phyloP scores from a whole-genome alignment of 2,113 vertebrate species.

The Panthera uncia region DNA sequence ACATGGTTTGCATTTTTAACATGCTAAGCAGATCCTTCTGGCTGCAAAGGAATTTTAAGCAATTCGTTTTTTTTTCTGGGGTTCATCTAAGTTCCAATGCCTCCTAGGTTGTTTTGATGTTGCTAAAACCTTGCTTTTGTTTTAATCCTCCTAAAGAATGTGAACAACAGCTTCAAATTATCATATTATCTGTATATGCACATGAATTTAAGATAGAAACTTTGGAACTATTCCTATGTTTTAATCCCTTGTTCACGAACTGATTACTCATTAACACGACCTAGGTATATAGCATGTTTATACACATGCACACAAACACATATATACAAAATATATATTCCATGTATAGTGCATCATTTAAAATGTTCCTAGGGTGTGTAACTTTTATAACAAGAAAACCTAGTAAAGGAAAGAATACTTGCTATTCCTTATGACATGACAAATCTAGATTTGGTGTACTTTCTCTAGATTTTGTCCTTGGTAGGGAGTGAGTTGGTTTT shows the following conservation, averaged over 20 bases:
- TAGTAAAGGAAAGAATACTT: not conserved
- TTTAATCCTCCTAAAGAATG: conserved; percentile 40
- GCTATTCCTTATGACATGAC: not conserved
- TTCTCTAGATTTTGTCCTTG: not conserved
- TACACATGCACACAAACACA: not conserved
- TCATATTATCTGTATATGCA: not conserved
- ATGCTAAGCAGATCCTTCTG: conserved; percentile 40
- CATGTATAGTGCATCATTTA: not conserved
- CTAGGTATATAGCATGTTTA: not conserved
- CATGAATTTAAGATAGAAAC: conserved; percentile 37
- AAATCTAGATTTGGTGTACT: not conserved
- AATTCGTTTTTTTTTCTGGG: conserved; percentile 40
- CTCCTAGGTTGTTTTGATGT: not conserved
- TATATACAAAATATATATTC: not conserved
- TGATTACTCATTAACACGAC: not conserved
- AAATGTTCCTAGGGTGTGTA: not conserved
- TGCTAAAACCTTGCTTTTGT: conserved; percentile 47
- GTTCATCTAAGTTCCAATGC: not conserved
- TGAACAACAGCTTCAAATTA: conserved; percentile 16
- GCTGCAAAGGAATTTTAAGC: not conserved
- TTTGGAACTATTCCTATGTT: not conserved
- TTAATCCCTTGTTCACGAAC: not conserved
- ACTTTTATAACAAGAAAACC: not conserved
- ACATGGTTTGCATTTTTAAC: conserved; percentile 31
- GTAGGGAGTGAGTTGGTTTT: not conserved